Evolutionary conservation across 2,113 vertebrate genomes (phyloP).

Genomic region (Opisthocomus hoazin): DNA sequence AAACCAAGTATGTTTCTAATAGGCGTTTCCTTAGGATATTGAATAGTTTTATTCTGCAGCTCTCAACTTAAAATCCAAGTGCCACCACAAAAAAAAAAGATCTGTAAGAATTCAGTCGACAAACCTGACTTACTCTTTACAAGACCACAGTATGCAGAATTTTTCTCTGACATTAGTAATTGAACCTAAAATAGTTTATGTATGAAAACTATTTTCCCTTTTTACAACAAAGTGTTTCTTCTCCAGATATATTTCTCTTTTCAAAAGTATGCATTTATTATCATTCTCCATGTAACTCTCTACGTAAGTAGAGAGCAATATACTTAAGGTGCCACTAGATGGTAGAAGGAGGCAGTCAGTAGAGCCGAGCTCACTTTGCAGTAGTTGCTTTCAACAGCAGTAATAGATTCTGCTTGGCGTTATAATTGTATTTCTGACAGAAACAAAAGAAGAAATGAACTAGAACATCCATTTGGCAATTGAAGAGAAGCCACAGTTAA

Average conservation of each 20-base stretch:
- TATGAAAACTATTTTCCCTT: not conserved
- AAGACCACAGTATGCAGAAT: not conserved
- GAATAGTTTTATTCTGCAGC: not conserved
- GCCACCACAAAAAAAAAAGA: not conserved
- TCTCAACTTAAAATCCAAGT: not conserved
- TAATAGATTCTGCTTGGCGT: not conserved
- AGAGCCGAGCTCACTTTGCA: not conserved
- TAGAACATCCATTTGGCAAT: slow-evolving; percentile 1
- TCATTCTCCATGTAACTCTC: not conserved
- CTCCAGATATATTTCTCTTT: not conserved
- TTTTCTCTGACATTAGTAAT: not conserved
- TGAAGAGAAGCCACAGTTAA: not conserved
- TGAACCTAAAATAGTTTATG: not conserved
- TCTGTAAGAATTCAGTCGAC: not conserved
- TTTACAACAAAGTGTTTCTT: not conserved
- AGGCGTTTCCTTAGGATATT: not conserved
- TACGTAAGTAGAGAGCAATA: not conserved
- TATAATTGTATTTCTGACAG: not conserved
- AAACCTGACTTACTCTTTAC: not conserved
- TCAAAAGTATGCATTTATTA: not conserved
- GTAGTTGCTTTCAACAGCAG: not conserved
- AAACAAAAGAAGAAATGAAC: slow-evolving; percentile 30
- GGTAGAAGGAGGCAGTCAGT: slow-evolving; percentile 53
- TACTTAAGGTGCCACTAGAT: slow-evolving; percentile 48
- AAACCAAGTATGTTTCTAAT: not conserved